Base-by-base conservation (phyloP, 1,140 invertebrate genomes). In the Drosophila pseudoananassae region DNA sequence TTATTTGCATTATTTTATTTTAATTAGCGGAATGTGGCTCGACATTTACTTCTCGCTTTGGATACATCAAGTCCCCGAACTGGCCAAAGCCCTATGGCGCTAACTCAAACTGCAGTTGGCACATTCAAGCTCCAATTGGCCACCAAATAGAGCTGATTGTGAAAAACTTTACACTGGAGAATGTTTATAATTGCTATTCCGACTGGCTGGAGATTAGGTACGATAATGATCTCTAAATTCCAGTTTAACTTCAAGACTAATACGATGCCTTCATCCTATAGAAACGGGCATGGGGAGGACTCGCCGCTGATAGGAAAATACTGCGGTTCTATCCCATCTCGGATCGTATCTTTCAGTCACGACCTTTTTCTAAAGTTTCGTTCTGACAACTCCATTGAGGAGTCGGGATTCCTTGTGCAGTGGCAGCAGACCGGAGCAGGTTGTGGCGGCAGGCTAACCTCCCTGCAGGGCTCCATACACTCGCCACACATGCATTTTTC, bases 191-290 rank as follows among this genome's bases (percentile, higher is more conserved):
- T 9, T 96, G 96, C 70, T 45, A 63, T 15, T 95, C 93, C 68
- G 97, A 98, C 93, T 96, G 94, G 91, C 92, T 98, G 25, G 96
- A 97, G 93, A 95, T 98, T 46, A 95, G 95, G 95, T 96, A 43
- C 63, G 20, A 4, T 9, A 46, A 46, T 7, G 6, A 43, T 7
- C 40, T 17, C 6, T 0, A 43, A 17, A 43, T 12, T 15, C 15
- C 6, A 17, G 4, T 17, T 8, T 43, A 17, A 8, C 8, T 17
- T 23, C 6, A 14, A 10, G 20, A 1, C 8, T 14, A 10, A 43
- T n/a, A 14, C 12, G 3, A 4, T 40, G n/a, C 12, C 12, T 4
- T 14, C 6, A 33, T 33, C 27, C 3, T 4, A 17, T 23, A 91
- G 90, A 50, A 91, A 92, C 68, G 91, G 96, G 93, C 33, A 77